Evolutionary conservation across 2,888 invertebrate species (phyloP), one percentile per base, ranked within the genome.

Genomic region (Andrena bucephala): DNA sequence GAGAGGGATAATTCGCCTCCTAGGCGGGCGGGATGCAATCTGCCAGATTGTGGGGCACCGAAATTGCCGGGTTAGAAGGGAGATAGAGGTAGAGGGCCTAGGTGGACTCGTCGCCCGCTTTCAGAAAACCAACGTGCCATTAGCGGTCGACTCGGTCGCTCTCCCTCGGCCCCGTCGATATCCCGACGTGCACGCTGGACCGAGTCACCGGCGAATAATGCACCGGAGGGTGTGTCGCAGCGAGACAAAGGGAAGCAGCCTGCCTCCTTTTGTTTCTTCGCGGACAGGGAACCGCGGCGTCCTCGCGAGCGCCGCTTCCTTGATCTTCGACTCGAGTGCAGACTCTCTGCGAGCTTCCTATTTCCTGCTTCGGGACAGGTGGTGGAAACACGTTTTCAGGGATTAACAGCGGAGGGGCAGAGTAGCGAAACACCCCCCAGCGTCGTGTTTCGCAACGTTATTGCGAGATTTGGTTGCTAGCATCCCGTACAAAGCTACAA

Each of bases 41-140:
- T 91, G 85, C 80, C 83, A 89, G 90, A 91, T 92, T 92, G 91
- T 88, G 87, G 90, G 90, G 91, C 90, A 89, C 90, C 92, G 72
- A 92, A 92, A 92, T 92, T 92, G 89, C 91, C 86, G 89, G 92
- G 91, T 91, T 89, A 84, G 77, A 54, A 72, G 73, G 68, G 29
- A 24, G 78, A 33, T 60, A 54, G 54, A 69, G 60, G 69, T 70
- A 42, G 16, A 16, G 42, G 67, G 72, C 77, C 50, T 73, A 52
- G 65, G 68, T 24, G 67, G 79, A 67, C 69, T 74, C 50, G 75
- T 63, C 66, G 66, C 62, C 71, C 68, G 73, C 78, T 86, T 86
- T 86, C 82, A 84, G 89, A 89, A 87, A 90, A 89, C 81, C 83
- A 90, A 89, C 89, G 87, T 89, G 81, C 87, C 89, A 90, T 89